phyloP scores from a whole-genome alignment of 2,113 vertebrate genomes.

The Gasterosteus aculeatus region DNA sequence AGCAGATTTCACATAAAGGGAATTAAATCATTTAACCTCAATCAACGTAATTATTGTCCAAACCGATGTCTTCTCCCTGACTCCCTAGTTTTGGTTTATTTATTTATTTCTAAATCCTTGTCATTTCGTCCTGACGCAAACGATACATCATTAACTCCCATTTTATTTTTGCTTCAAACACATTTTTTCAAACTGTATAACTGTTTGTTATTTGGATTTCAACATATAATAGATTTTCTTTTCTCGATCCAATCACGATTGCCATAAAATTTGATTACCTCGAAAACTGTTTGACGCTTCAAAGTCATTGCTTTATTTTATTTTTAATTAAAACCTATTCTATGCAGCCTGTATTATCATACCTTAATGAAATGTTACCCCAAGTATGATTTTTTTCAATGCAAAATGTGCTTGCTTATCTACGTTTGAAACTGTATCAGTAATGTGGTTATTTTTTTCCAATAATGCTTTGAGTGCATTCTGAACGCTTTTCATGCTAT shows the following conservation, averaged over 20 bases:
- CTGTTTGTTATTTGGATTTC: constrained; percentile 18
- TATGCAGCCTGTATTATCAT: constrained; percentile 74
- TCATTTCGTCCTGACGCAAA: constrained; percentile 12
- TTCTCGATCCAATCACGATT: constrained; percentile 41
- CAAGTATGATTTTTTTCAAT: constrained; percentile 27
- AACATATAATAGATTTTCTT: constrained; percentile 7
- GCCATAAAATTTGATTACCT: constrained; percentile 66
- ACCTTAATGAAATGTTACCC: constrained; percentile 46
- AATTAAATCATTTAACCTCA: constrained; percentile 36
- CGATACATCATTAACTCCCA: not conserved
- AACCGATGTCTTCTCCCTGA: constrained; percentile 20
- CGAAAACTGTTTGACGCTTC: constrained; percentile 39
- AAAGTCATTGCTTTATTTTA: constrained; percentile 46
- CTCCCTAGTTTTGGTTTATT: constrained; percentile 45
- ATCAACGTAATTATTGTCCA: not conserved
- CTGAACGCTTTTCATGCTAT: constrained; percentile 69
- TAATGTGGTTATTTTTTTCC: constrained; percentile 49
- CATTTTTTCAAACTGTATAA: constrained; percentile 16
- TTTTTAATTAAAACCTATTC: constrained; percentile 56
- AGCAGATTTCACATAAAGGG: constrained; percentile 56
- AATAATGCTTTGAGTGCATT: constrained; percentile 56
- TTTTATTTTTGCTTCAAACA: constrained; percentile 10
- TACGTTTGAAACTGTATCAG: constrained; percentile 42
- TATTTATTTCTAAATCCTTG: constrained; percentile 59
- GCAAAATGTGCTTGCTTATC: constrained; percentile 50